phyloP scores from a whole-genome alignment of 2,797 vertebrate species.

The Pseudocheirus occidentalis region DNA sequence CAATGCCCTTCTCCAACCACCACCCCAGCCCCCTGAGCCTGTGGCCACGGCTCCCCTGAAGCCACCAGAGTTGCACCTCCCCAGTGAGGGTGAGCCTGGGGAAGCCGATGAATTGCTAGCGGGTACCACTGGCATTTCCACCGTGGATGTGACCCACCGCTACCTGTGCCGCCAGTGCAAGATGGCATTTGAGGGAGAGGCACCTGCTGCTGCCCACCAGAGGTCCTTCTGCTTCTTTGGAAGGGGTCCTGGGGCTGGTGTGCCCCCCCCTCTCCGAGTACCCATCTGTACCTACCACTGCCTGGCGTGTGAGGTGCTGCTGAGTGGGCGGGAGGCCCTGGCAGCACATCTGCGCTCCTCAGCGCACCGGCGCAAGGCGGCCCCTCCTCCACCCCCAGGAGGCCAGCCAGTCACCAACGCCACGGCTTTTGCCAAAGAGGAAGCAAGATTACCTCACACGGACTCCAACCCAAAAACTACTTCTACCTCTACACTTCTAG shows the following conservation, averaged over 20 bases:
- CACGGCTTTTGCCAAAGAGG: constrained; percentile 87
- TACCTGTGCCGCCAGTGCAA: constrained; percentile 83
- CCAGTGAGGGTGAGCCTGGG: constrained; percentile 71
- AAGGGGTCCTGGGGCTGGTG: constrained; percentile 69
- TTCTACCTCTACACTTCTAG: constrained; percentile 87
- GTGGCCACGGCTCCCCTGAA: constrained; percentile 69
- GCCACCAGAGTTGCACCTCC: constrained; percentile 67
- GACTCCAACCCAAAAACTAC: constrained; percentile 85
- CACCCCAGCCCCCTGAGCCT: constrained; percentile 74
- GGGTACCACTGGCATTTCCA: constrained; percentile 82
- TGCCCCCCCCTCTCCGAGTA: constrained; percentile 80
- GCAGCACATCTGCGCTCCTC: constrained; percentile 87
- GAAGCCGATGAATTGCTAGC: constrained; percentile 79
- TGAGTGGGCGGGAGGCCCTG: constrained; percentile 90
- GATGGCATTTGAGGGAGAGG: constrained; percentile 81
- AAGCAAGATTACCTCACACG: constrained; percentile 86
- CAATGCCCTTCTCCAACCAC: constrained; percentile 78
- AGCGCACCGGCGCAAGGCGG: constrained; percentile 82
- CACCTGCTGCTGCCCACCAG: constrained; percentile 79
- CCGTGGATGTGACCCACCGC: constrained; percentile 84
- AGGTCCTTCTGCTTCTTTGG: constrained; percentile 81
- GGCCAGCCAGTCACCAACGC: constrained; percentile 79
- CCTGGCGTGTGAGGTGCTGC: constrained; percentile 84
- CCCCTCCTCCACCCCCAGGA: constrained; percentile 80
- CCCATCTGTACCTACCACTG: constrained; percentile 85